Evolutionary conservation across 2,797 vertebrate species (phyloP), one percentile per base, ranked within the genome.

Genomic region (Scolopax bukidnonensis): DNA sequence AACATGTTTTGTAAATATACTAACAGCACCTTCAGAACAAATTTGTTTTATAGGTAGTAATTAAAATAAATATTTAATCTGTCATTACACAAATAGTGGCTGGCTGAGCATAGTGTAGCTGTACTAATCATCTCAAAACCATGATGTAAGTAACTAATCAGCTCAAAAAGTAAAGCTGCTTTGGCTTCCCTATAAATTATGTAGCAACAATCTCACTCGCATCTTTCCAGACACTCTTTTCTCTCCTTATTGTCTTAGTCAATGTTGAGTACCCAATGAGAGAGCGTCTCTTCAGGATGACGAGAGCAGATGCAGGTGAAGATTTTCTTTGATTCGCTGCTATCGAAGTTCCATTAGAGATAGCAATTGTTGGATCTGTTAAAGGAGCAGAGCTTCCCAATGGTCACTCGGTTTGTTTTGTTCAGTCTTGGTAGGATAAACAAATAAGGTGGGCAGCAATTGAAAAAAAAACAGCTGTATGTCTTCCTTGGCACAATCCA

Each of bases 11-110:
- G 71, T 76, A 94, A 88, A 88, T 69, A 81, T n/a, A 41, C 45
- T 53, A 84, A 59, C 76, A 91, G 38, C 59, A 88, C 86, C 59
- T 91, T 64, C 69, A 61, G 70, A 94, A 90, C 32, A 90, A 33
- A 50, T 43, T 65, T 65, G 38, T 28, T 63, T 94, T 87, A 48
- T 73, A 36, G 12, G 6, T 73, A 84, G 59, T 61, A 76, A 89
- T 91, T 93, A 88, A 93, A 93, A 84, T 90, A 90, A 93, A 79
- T 94, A 89, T 89, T 91, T 91, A 73, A 87, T 93, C 88, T 90
- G 33, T 76, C 33, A 50, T 40, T 78, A 30, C 30, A 79, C 47
- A 82, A 81, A 90, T 30, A 68, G 50, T n/a, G 32, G 8, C 64
- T 93, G 69, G 27, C 56, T 80, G 82, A 83, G 30, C 32, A 47